Conservation (phyloP, 2,888 invertebrate species). For the Anagyrus pseudococci region DNA sequence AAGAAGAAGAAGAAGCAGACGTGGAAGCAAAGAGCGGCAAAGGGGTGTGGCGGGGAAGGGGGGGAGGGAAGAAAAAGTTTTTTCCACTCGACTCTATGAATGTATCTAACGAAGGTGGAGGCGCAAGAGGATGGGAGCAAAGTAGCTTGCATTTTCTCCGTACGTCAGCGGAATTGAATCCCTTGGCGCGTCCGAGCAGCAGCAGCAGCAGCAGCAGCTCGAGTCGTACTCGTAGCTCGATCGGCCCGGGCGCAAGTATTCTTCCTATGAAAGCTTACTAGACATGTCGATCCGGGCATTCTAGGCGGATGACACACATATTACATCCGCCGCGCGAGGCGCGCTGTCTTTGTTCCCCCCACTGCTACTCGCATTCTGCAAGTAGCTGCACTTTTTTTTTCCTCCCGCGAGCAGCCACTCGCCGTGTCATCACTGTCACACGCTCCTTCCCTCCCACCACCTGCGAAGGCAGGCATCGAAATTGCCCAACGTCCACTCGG, state of each 20-base stretch:
- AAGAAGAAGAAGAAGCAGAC: no score
- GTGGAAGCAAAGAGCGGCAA: no score
- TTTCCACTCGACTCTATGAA: conserved; percentile 6
- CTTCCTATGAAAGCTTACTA: conserved; percentile 50
- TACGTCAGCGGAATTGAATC: conserved; percentile 55
- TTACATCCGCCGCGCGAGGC: conserved; percentile 14
- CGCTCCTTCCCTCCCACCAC: no score
- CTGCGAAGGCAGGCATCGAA: no score
- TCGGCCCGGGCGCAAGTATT: conserved; percentile 50
- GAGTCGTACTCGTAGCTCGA: neutral
- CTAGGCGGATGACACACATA: conserved; percentile 52
- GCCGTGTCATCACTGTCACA: conserved; percentile 36
- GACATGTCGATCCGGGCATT: conserved; percentile 45
- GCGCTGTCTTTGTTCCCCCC: conserved; percentile 20
- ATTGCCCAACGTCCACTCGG: no score
- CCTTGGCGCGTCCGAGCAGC: conserved; percentile 46
- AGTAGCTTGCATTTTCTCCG: conserved; percentile 4
- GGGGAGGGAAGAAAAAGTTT: no score
- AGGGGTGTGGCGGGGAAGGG: no score
- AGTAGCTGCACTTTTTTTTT: conserved; percentile 48
- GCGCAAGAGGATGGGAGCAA: no score
- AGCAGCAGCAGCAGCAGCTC: neutral
- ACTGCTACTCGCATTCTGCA: conserved; percentile 43
- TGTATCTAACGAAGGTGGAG: conserved; percentile 33
- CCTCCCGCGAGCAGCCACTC: conserved; percentile 8